Evolutionary conservation across 92 coral and sea anemone species (phyloP).

Genomic region (Blastomussa wellsi): DNA sequence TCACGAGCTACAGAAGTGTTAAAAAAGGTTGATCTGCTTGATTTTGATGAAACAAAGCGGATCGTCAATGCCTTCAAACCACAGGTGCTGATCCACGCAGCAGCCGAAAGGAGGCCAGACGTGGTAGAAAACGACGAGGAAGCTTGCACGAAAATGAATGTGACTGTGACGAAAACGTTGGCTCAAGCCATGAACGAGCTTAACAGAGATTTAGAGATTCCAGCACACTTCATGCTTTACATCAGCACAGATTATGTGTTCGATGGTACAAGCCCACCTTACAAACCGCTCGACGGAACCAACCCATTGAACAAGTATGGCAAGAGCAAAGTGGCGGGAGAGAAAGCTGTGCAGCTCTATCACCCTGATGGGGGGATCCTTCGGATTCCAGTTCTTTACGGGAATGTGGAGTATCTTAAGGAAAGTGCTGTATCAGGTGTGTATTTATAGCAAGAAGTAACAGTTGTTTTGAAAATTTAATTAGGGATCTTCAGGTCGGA

Average conservation of each 20-base stretch:
- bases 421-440: constrained; percentile 91
- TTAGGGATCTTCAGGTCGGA: too few species aligned
- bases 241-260: constrained; percentile 91
- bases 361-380: constrained; percentile 69
- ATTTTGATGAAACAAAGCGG: constrained; percentile 74
- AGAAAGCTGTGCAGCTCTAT: constrained; percentile 50
- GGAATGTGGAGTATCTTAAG: constrained; percentile 72
- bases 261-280: constrained; percentile 84
- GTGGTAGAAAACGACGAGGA: constrained; percentile 78
- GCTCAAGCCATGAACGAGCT: constrained; percentile 67
- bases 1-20: constrained; percentile 72
- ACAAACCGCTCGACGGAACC: constrained; percentile 72
- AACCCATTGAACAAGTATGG: constrained; percentile 92
- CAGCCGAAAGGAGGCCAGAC: constrained; percentile 87
- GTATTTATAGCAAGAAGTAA: neutral
- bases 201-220: constrained; percentile 53
- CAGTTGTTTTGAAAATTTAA: neutral
- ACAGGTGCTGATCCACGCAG: constrained; percentile 76
- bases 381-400: constrained; percentile 87
- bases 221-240: constrained; percentile 78
- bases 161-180: constrained; percentile 64
- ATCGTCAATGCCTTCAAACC: constrained; percentile 77
- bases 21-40: constrained; percentile 70
- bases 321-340: constrained; percentile 78
- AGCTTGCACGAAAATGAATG: constrained; percentile 65